phyloP scores from a whole-genome alignment of 1,140 invertebrate species.

The Diuraphis noxia region DNA sequence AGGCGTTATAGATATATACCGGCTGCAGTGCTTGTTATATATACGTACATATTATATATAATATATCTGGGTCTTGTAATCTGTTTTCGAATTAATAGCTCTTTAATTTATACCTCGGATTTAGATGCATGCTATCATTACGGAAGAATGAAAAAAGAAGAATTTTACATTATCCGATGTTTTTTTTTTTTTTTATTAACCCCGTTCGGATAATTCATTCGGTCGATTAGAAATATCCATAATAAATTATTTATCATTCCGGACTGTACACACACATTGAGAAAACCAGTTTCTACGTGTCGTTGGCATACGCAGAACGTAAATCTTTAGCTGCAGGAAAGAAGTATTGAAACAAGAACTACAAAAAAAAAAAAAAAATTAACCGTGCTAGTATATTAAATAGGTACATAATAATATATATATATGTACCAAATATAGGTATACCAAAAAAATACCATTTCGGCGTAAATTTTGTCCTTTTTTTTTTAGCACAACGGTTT shows the following conservation, averaged over 20 bases:
- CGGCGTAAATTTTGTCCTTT: constrained; percentile 5
- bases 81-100: constrained; percentile 52
- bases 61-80: constrained; percentile 49
- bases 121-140: constrained; percentile 20
- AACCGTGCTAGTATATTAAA: not conserved
- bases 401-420: not conserved
- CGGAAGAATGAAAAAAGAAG: not conserved
- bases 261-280: constrained; percentile 26
- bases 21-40: not conserved
- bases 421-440: not conserved
- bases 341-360: constrained; percentile 13
- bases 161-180: constrained; percentile 41
- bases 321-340: not conserved
- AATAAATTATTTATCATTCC: constrained; percentile 54
- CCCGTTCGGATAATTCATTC: constrained; percentile 41
- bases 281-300: constrained; percentile 41
- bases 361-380: not conserved
- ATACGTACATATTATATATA: not conserved
- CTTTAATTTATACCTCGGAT: constrained; percentile 30
- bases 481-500: not conserved
- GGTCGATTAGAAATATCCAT: constrained; percentile 54
- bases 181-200: constrained; percentile 36
- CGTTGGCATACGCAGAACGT: constrained; percentile 17
- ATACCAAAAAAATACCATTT: not conserved
- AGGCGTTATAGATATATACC: not conserved